Percentiles rank a stretch among this genome's conserved stretches.
Evolutionary conservation across 2,113 vertebrate species (phyloP).

Genomic region (Isichthys henryi): DNA sequence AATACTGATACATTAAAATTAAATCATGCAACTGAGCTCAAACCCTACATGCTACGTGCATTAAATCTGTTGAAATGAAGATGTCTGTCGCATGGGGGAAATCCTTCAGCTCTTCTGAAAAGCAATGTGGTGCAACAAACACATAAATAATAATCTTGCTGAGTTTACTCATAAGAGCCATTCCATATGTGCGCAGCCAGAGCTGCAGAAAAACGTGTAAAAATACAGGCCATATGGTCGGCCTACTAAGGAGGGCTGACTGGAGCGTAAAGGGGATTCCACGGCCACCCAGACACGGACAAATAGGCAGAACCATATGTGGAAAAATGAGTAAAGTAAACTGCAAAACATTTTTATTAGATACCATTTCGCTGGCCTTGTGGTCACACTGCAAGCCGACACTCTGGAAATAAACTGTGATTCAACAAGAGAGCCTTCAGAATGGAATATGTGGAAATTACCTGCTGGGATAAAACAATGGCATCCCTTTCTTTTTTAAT

Average conservation of each 20-base stretch:
- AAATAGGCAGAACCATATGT: constrained; percentile 64
- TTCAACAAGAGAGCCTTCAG: constrained; percentile 28
- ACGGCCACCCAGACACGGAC: constrained; percentile 58
- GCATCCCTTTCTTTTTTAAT: constrained; percentile 19
- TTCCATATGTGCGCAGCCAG: constrained; percentile 44
- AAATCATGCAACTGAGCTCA: neutral
- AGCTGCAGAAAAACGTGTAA: constrained; percentile 59
- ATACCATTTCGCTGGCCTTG: constrained; percentile 62
- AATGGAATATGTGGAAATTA: constrained; percentile 37
- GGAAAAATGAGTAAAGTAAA: constrained; percentile 66
- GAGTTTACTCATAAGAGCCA: constrained; percentile 38
- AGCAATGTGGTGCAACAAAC: constrained; percentile 7
- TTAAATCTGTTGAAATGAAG: neutral
- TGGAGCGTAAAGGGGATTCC: constrained; percentile 57
- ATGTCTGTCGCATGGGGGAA: neutral
- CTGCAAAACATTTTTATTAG: constrained; percentile 71
- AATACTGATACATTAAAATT: neutral
- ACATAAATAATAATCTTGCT: constrained; percentile 19
- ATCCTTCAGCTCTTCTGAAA: neutral
- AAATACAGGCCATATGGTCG: constrained; percentile 62
- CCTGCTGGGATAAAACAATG: constrained; percentile 36
- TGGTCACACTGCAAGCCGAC: constrained; percentile 62
- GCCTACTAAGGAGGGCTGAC: constrained; percentile 52
- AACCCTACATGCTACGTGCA: neutral
- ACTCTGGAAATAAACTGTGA: constrained; percentile 61